phyloP scores from a whole-genome alignment of 2,113 vertebrate species.

The Lynx canadensis region DNA sequence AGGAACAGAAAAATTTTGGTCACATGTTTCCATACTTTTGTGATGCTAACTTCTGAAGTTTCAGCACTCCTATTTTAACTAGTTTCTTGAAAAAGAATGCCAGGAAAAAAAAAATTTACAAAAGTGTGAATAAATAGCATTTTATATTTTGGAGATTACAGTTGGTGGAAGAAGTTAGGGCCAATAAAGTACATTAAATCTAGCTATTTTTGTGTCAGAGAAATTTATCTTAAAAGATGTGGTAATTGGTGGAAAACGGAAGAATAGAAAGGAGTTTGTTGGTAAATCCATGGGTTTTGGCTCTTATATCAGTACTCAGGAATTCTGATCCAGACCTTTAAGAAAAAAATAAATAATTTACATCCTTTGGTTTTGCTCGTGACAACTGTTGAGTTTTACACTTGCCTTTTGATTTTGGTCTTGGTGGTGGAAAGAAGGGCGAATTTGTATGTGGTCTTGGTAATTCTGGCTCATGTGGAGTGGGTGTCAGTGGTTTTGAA shows the following conservation, averaged over 20 bases:
- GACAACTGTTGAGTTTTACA: background rate
- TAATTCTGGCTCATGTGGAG: background rate
- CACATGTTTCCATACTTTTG: background rate
- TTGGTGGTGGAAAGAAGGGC: background rate
- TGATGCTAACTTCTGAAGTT: background rate
- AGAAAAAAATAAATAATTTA: background rate
- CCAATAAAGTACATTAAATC: background rate
- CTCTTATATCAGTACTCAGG: no score
- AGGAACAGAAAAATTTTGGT: background rate
- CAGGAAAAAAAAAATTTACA: background rate
- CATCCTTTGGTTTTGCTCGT: background rate
- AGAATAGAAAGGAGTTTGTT: background rate
- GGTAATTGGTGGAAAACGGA: background rate
- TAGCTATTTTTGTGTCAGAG: background rate
- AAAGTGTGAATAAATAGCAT: background rate
- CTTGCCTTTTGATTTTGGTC: background rate
- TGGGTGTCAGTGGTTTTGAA: background rate
- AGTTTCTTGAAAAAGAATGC: background rate
- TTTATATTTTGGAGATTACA: slow-evolving; percentile 6
- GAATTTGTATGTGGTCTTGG: background rate
- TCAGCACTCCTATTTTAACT: background rate
- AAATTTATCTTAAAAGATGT: background rate
- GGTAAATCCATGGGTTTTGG: background rate
- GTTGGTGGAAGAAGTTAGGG: background rate
- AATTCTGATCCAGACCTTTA: background rate